These are phyloP conservation scores for Phacellophora camtschatica DNA, from an alignment of 30 jellyfish, hydroid and myxozoan genomes.

Conservation along the genomic window DNA sequence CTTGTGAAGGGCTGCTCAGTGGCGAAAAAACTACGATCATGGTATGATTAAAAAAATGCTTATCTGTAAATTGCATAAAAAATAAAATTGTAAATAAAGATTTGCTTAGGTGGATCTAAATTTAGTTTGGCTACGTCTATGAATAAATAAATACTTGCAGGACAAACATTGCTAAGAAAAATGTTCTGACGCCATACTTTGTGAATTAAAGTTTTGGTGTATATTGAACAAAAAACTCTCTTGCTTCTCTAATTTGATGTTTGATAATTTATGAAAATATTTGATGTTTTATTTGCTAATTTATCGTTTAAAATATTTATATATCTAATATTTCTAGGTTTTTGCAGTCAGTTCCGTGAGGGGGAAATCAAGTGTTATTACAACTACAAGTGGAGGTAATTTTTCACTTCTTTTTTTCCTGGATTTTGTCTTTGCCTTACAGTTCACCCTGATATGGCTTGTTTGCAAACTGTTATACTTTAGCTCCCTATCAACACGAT, in stretches of 20 bases:
- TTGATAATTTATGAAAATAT: too few species aligned
- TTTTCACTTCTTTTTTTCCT: not conserved
- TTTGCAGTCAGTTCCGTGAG: slow-evolving; percentile 51
- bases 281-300: too few species aligned
- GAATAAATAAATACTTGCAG: too few species aligned
- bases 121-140: too few species aligned
- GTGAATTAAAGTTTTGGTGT: not conserved
- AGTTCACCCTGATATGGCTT: too few species aligned
- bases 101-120: too few species aligned
- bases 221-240: not conserved
- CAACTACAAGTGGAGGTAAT: slow-evolving; percentile 26
- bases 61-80: not conserved
- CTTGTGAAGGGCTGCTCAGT: slow-evolving; percentile 20
- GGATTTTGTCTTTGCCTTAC: not conserved
- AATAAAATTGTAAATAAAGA: not conserved
- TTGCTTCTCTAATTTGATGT: not conserved
- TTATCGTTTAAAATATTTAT: too few species aligned
- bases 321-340: slow-evolving; percentile 4
- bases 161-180: too few species aligned
- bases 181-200: too few species aligned
- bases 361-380: slow-evolving; percentile 12
- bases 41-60: slow-evolving; percentile 5
- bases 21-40: slow-evolving; percentile 15
- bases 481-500: too few species aligned
- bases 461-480: too few species aligned